phyloP scores from a whole-genome alignment of 2,113 vertebrate species.

The Pristiophorus japonicus region DNA sequence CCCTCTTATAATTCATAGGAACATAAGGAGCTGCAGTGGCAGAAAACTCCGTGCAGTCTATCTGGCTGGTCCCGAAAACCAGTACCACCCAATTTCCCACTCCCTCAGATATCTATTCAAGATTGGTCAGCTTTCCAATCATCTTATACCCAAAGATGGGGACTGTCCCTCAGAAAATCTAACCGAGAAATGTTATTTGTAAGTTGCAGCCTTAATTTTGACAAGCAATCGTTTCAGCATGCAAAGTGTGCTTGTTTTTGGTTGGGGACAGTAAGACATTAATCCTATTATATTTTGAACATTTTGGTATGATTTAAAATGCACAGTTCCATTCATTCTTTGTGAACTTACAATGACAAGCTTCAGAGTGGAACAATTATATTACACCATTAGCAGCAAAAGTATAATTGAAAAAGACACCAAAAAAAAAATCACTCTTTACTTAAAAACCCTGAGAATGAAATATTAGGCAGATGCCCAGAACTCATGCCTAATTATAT shows the following conservation, averaged over 20 bases:
- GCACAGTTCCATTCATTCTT: not conserved
- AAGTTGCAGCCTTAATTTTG: not conserved
- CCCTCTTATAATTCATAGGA: not conserved
- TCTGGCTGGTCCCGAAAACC: not conserved
- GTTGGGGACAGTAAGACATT: not conserved
- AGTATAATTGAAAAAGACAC: conserved; percentile 12
- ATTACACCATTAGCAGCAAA: not conserved
- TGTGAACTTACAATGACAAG: conserved; percentile 7
- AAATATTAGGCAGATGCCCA: conserved; percentile 24
- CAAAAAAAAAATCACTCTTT: not conserved
- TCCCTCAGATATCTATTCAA: not conserved
- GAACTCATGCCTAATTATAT: conserved; percentile 32
- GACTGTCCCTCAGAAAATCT: not conserved
- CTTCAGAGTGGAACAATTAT: not conserved
- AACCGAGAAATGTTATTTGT: not conserved
- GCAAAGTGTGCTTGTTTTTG: not conserved
- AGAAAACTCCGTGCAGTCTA: not conserved
- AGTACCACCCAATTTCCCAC: not conserved
- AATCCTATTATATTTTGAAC: not conserved
- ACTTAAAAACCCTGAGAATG: conserved; percentile 3
- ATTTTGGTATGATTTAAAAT: not conserved
- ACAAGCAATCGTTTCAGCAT: not conserved
- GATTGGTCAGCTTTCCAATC: not conserved
- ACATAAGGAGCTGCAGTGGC: not conserved
- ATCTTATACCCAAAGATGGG: not conserved